Base-by-base conservation (phyloP, 2,797 vertebrate species). In the Galago senegalensis region DNA sequence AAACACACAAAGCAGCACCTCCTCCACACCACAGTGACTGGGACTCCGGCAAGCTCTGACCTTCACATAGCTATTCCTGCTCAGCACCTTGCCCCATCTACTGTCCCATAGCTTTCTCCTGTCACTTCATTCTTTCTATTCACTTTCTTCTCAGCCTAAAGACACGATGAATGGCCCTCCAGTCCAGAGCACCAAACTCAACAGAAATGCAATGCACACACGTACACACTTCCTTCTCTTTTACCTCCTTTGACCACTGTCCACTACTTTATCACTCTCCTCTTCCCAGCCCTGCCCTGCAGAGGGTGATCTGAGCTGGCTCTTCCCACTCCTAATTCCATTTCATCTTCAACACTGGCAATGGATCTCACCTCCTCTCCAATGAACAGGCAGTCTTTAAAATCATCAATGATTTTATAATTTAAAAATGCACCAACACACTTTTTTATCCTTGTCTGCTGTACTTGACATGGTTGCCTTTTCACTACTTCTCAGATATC, bases 401-500 rank as follows among this genome's bases (percentile, higher is more conserved):
- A 20, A 67, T 93, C 72, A 79, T 12, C 34, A 88, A 56, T 65
- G 29, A 88, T 34, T 16, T 87, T n/a, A 63, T 65, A 17, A 46
- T 95, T 96, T 89, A 49, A 56, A 67, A 76, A 49, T 72, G 25
- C 29, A 61, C 3, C 43, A 77, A 69, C 86, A 92, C 65, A 11
- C 16, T 40, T 63, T 81, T 73, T 72, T 37, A 46, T 27, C 29
- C 8, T 81, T 40, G 37, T 81, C 72, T 75, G 31, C 29, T 88
- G 23, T 73, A 82, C 79, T 82, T 73, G 27, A 76, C 34, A 60
- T 5, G 25, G 16, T 40, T 70, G 29, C 17, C 31, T 67, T 89
- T 89, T 97, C 31, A 83, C 29, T 65, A 7, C n/a, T 76, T 89
- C 27, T 69, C 40, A n/a, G 84, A 80, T 70, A 37, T 92, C 72